These are phyloP conservation scores for Chunga burmeisteri DNA, from an alignment of 2,113 vertebrate species.

Conservation along the genomic window DNA sequence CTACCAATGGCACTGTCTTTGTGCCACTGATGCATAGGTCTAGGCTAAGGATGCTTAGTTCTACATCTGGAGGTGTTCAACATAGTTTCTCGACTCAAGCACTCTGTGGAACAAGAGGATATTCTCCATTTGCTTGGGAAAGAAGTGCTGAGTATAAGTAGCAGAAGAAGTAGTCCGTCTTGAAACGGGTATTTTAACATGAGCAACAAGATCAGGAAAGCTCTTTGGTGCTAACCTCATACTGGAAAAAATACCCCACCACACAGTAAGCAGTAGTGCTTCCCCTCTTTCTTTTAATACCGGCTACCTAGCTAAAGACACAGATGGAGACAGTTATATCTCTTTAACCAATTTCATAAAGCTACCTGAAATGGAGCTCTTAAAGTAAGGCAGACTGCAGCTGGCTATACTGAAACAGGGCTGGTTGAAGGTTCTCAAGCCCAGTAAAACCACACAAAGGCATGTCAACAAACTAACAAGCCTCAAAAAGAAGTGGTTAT, in stretches of 20 bases:
- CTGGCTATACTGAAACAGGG: background rate
- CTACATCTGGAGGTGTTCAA: background rate
- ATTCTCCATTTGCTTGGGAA: background rate
- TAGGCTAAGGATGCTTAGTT: background rate
- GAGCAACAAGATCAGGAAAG: background rate
- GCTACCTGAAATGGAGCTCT: background rate
- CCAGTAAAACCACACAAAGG: background rate
- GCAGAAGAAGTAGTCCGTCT: background rate
- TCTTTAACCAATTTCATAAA: background rate
- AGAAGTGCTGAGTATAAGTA: background rate
- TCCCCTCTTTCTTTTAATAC: background rate
- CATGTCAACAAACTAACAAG: background rate
- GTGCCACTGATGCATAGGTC: background rate
- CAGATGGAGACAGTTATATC: background rate
- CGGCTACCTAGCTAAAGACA: background rate
- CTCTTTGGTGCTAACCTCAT: background rate
- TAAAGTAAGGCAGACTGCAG: background rate
- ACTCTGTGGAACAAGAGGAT: background rate
- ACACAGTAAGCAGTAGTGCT: background rate
- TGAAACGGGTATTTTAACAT: background rate
- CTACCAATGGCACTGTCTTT: background rate
- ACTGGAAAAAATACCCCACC: background rate
- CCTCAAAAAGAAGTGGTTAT: background rate
- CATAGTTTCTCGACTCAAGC: rapidly evolving
- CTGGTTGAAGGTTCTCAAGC: background rate